A percentile compares a stretch with the other conserved stretches of the same genome.
phyloP scores from a whole-genome alignment of 1,140 invertebrate genomes.

The Euglossa dilemma region DNA sequence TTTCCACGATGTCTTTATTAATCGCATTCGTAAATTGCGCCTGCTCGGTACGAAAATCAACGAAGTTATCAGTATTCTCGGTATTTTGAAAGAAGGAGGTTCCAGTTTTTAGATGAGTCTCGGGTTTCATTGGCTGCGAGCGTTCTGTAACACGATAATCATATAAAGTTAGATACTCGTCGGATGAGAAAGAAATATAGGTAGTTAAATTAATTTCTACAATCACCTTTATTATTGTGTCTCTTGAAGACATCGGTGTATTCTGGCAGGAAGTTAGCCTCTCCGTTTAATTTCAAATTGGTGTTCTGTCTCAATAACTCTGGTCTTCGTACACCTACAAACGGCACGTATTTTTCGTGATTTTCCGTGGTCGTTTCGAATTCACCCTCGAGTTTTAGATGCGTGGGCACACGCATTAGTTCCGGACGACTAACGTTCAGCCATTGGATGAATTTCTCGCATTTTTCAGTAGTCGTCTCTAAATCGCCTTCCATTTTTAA shows the following conservation, averaged over 20 bases:
- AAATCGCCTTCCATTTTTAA: constrained; percentile 83
- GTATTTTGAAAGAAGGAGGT: constrained; percentile 72
- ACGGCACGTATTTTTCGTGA: constrained; percentile 82
- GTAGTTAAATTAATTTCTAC: neutral
- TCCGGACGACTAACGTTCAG: constrained; percentile 78
- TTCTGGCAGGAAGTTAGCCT: constrained; percentile 77
- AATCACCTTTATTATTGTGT: constrained; percentile 70
- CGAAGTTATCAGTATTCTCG: constrained; percentile 70
- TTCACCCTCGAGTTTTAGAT: constrained; percentile 82
- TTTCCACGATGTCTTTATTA: constrained; percentile 55
- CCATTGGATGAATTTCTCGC: constrained; percentile 83
- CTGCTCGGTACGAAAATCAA: constrained; percentile 68
- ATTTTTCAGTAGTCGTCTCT: constrained; percentile 81
- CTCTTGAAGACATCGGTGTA: constrained; percentile 79
- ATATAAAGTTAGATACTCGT: neutral
- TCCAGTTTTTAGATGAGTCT: constrained; percentile 70
- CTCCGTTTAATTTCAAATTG: constrained; percentile 79
- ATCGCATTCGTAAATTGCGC: constrained; percentile 63
- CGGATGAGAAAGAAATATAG: neutral
- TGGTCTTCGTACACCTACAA: constrained; percentile 76
- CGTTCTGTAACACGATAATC: neutral
- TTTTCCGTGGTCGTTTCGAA: constrained; percentile 82
- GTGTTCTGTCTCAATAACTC: constrained; percentile 76
- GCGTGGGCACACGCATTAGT: constrained; percentile 77
- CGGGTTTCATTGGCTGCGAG: constrained; percentile 56